Percentiles rank a stretch among this genome's conserved stretches.
Conservation (phyloP, 2,888 invertebrate genomes). For the Tigriopus californicus region DNA sequence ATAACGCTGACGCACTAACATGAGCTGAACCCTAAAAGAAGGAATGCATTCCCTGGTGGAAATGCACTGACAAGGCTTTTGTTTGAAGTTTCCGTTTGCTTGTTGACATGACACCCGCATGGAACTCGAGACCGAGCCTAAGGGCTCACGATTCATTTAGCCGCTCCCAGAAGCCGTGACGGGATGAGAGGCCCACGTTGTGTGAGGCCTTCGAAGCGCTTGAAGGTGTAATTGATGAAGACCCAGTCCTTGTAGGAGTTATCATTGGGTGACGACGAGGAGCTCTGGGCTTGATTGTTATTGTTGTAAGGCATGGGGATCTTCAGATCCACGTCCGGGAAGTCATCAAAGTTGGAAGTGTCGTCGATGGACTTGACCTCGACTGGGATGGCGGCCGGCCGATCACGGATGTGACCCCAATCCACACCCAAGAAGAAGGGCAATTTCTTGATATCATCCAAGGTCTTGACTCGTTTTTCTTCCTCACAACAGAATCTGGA, state of each 20-base stretch:
- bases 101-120: no score
- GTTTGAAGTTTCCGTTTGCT: no score
- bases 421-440: conserved; percentile 83
- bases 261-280: conserved; percentile 26
- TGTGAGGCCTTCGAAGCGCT: conserved; percentile 91
- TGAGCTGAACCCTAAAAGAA: no score
- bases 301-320: conserved; percentile 55
- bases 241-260: conserved; percentile 91
- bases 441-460: conserved; percentile 76
- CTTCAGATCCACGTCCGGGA: conserved; percentile 95
- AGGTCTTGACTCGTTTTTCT: conserved; percentile 73
- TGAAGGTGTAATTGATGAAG: conserved; percentile 99
- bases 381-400: conserved; percentile 93
- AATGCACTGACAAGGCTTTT: no score
- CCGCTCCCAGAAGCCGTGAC: no score
- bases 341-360: conserved; percentile 99
- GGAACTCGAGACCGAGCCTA: no score
- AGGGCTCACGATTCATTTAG: no score
- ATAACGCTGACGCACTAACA: no score
- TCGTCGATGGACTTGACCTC: conserved; percentile 98
- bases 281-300: background rate
- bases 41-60: no score
- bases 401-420: conserved; percentile 96
- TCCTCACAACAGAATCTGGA: conserved; percentile 11
- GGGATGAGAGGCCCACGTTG: conserved; percentile 42